Base-by-base conservation (phyloP, 2,113 vertebrate species). In the Amphilophus citrinellus region DNA sequence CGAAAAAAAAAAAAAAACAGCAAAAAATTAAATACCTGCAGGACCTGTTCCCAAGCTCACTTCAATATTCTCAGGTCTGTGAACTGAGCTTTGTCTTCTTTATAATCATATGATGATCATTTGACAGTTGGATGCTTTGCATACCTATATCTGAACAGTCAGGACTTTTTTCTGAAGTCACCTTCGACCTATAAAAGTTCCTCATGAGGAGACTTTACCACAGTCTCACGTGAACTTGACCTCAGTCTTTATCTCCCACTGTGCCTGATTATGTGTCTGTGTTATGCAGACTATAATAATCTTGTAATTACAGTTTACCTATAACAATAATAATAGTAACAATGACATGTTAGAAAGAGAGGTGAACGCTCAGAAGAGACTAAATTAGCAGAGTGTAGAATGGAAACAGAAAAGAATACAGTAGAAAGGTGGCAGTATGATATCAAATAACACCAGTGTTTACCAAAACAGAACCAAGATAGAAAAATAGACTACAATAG, bases 101-200 rank as follows among this genome's bases (percentile, higher is more conserved):
- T n/a, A 30, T 44, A 75, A 10, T 82, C 30, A 86, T 44, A 57
- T 75, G 50, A 68, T 44, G 13, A 20, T 89, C 91, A 92, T 8
- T 56, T 86, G 88, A 91, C 87, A 86, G 56, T 17, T 22, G n/a
- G 57, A 24, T 42, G 53, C 22, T 50, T 30, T 27, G 15, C 17
- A 32, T 32, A 73, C 2, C 4, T 61, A 18, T 30, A 13, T 15
- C 2, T 76, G 8, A 56, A 78, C n/a, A 77, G 61, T 50, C 65
- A 50, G 65, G 15, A 50, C 6, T 5, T 17, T 8, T 5, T 79
- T 4, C 1, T 42, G 15, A 20, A 47, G 20, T 65, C 39, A 63
- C 22, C 20, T 58, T 18, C 7, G 30, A 61, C 11, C 7, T 7
- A 37, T 66, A 77, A 73, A 73, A 63, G 13, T 73, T 17, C 42